Conservation (phyloP, 2,113 vertebrate species). For the Neolamprologus brichardi region DNA sequence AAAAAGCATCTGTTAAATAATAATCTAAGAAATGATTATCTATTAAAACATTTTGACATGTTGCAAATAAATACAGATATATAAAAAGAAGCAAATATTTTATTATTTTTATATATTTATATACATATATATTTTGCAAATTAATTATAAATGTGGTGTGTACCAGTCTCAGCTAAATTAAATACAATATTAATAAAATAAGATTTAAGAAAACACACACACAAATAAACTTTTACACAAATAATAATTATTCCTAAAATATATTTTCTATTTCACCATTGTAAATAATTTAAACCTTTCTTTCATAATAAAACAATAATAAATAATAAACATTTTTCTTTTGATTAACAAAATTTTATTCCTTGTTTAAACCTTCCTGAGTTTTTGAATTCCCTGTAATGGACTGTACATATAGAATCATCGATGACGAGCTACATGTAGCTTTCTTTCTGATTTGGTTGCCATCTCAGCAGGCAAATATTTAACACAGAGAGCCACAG, state of each 20-base stretch:
- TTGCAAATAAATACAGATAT: not conserved
- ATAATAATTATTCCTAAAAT: not conserved
- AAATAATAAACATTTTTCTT: not conserved
- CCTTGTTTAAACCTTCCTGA: not conserved
- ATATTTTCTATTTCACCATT: not conserved
- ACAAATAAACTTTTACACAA: not conserved
- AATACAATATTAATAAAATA: not conserved
- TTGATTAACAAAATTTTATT: not conserved
- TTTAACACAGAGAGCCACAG: not conserved
- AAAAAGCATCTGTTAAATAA: not conserved
- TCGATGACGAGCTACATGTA: not conserved
- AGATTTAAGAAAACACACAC: not conserved
- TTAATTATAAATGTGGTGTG: not conserved
- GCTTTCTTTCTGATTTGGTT: not conserved
- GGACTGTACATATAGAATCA: not conserved
- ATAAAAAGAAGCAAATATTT: not conserved
- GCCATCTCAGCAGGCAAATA: not conserved
- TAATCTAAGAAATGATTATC: not conserved
- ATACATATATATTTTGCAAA: not conserved
- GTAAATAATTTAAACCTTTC: not conserved
- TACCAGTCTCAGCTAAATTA: too few species aligned
- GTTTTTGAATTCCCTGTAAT: not conserved
- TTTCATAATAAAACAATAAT: not conserved
- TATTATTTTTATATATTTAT: not conserved
- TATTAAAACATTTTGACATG: not conserved